Evolutionary conservation across 1,140 invertebrate genomes (phyloP), one percentile per base, ranked within the genome.

Genomic region (Drosophila prosaltans): DNA sequence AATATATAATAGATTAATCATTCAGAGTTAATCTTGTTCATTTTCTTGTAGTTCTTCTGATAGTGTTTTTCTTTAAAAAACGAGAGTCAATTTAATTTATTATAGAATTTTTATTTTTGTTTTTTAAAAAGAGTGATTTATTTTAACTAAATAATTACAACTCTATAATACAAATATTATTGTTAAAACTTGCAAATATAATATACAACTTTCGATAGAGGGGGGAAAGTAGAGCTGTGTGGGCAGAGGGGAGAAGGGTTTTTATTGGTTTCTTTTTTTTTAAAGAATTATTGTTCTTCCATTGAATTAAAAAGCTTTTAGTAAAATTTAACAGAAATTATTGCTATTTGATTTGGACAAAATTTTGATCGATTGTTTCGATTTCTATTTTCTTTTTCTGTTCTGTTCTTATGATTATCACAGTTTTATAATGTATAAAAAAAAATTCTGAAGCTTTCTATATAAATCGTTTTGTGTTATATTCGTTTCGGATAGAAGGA

Each of bases 341-440:
- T 41, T 67, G 41, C 60, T 72, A 60, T 57, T 67, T 43, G 40
- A 57, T 51, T 75, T 72, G 1, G 40, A 68, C 51, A 64, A 61
- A 72, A 69, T 77, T 72, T 70, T 9, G 64, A 58, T 64, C 16
- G 16, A 30, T 66, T 66, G 4, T 64, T 69, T 65, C 54, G 74
- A 54, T 26, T 36, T 9, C 28, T 69, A 69, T 24, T 10, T 40
- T 67, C 58, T 66, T 39, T 54, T 65, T 71, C n/a, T 40, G 54
- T n/a, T 65, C 76, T 65, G 57, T 77, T 83, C 75, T 90, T 84
- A 88, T 86, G 83, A 80, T 91, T 91, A 91, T 91, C 88, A 91
- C 88, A 91, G 88, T 89, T 91, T 74, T 75, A 75, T 91, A 82
- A 78, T 85, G 82, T 91, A 85, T 78, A 86, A 74, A 91, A 88